These are phyloP conservation scores for Nycteola revayana DNA, from an alignment of 2,888 invertebrate genomes.

Conservation along the genomic window DNA sequence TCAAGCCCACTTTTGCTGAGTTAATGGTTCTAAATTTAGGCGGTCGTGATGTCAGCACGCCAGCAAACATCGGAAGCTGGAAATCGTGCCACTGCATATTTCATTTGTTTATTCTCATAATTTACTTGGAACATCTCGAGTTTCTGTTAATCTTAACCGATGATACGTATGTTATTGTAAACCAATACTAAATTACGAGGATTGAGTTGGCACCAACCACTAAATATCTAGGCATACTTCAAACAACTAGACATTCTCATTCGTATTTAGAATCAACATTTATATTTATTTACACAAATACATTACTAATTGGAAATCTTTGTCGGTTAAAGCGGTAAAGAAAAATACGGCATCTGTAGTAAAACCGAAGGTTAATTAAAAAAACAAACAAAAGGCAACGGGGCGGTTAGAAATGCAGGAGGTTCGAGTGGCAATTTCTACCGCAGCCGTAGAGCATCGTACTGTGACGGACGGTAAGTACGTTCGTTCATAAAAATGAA, in stretches of 20 bases:
- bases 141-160: constrained; percentile 9
- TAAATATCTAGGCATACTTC: no score
- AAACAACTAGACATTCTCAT: no score
- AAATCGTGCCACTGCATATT: constrained; percentile 49
- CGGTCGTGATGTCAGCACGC: constrained; percentile 58
- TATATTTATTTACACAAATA: no score
- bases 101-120: constrained; percentile 22
- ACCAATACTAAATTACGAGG: no score
- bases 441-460: constrained; percentile 54
- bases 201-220: no score
- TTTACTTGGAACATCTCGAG: constrained; percentile 5
- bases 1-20: constrained; percentile 47
- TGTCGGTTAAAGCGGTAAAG: no score
- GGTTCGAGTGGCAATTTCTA: constrained; percentile 43
- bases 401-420: constrained; percentile 56
- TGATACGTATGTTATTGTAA: constrained; percentile 6
- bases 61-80: constrained; percentile 54
- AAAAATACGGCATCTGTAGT: no score
- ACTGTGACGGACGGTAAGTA: constrained; percentile 64
- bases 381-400: constrained; percentile 60
- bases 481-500: constrained; percentile 56
- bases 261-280: no score
- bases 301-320: no score
- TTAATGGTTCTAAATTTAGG: constrained; percentile 60
- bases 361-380: constrained; percentile 45